phyloP scores from a whole-genome alignment of 2,888 invertebrate species.

The Noctua janthe region DNA sequence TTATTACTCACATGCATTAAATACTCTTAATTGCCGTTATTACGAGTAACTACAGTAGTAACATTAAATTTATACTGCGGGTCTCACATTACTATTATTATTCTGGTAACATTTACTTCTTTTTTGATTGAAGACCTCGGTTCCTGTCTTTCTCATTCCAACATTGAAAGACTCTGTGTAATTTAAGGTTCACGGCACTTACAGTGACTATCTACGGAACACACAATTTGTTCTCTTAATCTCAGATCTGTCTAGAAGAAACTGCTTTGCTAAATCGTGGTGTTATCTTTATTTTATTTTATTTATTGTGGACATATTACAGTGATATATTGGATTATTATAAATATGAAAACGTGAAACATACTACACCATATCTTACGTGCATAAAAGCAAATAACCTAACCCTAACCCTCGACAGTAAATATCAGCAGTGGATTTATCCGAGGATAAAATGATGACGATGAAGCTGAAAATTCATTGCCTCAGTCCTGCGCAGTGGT shows the following conservation, averaged over 20 bases:
- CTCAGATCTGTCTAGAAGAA: background rate
- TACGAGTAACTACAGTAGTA: slow-evolving; percentile 31
- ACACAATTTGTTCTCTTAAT: background rate
- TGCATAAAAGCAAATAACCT: background rate
- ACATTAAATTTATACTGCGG: slow-evolving; percentile 8
- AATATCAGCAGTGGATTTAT: background rate
- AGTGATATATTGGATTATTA: background rate
- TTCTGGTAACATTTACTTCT: background rate
- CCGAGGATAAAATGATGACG: background rate
- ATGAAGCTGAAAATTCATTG: background rate
- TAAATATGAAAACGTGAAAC: background rate
- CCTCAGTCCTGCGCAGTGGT: background rate
- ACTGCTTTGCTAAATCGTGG: background rate
- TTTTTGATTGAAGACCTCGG: background rate
- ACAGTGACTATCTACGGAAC: too few species aligned
- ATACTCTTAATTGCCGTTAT: slow-evolving; percentile 24
- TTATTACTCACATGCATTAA: slow-evolving; percentile 31
- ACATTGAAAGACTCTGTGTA: background rate
- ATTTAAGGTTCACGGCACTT: background rate
- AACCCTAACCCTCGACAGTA: background rate
- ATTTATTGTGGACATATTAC: background rate
- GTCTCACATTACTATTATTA: slow-evolving; percentile 3
- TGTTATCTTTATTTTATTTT: background rate
- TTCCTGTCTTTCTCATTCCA: background rate
- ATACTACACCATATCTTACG: background rate